A percentile compares a stretch with the other conserved stretches of the same genome.
phyloP scores from a whole-genome alignment of 1,140 invertebrate species.

The Eurosta solidaginis region DNA sequence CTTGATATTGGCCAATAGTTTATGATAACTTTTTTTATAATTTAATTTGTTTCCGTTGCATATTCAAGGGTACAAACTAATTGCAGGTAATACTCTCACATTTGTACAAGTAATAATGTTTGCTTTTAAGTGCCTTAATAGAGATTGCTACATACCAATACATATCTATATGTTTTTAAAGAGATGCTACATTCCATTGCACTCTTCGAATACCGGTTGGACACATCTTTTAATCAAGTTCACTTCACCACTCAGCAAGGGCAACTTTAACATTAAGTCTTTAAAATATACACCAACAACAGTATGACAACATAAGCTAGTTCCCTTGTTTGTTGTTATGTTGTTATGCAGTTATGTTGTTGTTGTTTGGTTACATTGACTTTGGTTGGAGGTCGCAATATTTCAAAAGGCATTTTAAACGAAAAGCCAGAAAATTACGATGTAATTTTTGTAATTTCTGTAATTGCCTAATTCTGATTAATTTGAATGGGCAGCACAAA shows the following conservation, averaged over 20 bases:
- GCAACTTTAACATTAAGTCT: not conserved
- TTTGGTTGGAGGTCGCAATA: not conserved
- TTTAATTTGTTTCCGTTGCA: too few species aligned
- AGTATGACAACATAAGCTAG: not conserved
- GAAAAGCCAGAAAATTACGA: constrained; percentile 55
- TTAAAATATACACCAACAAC: not conserved
- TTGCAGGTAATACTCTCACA: too few species aligned
- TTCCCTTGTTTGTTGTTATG: not conserved
- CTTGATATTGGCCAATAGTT: too few species aligned
- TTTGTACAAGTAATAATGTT: too few species aligned
- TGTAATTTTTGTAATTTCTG: constrained; percentile 60
- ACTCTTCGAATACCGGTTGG: not conserved
- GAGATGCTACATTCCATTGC: too few species aligned
- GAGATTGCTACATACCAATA: too few species aligned
- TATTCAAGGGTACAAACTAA: too few species aligned
- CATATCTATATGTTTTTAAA: too few species aligned
- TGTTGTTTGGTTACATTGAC: not conserved
- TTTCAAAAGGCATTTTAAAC: constrained; percentile 26
- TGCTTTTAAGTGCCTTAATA: too few species aligned
- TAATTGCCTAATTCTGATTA: constrained; percentile 60
- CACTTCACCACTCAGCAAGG: not conserved
- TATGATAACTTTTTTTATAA: too few species aligned
- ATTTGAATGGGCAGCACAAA: constrained; percentile 51
- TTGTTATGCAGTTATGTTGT: not conserved
- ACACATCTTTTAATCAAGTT: not conserved